Evolutionary conservation across 2,113 vertebrate genomes (phyloP), one percentile per base, ranked within the genome.

Genomic region (Proteles cristata): DNA sequence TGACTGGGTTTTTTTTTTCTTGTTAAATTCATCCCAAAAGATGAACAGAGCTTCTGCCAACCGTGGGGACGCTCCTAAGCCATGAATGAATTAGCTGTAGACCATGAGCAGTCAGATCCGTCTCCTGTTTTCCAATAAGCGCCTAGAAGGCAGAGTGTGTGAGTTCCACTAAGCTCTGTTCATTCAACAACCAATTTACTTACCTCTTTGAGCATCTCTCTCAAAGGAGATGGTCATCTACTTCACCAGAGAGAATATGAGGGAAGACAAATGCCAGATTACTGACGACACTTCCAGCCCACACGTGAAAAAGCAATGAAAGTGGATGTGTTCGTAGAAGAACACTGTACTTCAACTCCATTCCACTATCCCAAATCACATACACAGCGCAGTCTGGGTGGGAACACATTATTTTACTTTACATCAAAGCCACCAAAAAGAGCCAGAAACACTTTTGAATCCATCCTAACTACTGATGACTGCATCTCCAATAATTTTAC

Each of bases 381-480:
- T 5, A 50, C 84, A 35, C 61, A 50, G 71, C 11, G 65, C 55
- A 48, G 10, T 5, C 53, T 93, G 88, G 81, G 55, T 88, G 50
- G 71, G 28, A 84, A 84, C 28, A 71, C 9, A 50, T 50, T 65
- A 23, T 68, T 83, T 80, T 74, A 48, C 66, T 88, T 84, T 77
- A 97, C 43, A 61, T 63, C 76, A 74, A 85, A 94, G 48, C 21
- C 66, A 88, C n/a, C 50, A n/a, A 68, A 93, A 97, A 90, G 71
- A 95, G 39, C 66, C 76, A 93, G 58, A 96, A 81, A 86, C 48
- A 58, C 11, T 92, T 94, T 68, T 82, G 85, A 83, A 74, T 12
- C 55, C 73, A 73, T 39, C 58, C 33, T 73, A 77, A 55, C 39
- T 63, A 76, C 25, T 50, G 58, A 84, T 61, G 50, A 80, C 73